Conservation (phyloP, 2,113 vertebrate species). For the Numida meleagris region DNA sequence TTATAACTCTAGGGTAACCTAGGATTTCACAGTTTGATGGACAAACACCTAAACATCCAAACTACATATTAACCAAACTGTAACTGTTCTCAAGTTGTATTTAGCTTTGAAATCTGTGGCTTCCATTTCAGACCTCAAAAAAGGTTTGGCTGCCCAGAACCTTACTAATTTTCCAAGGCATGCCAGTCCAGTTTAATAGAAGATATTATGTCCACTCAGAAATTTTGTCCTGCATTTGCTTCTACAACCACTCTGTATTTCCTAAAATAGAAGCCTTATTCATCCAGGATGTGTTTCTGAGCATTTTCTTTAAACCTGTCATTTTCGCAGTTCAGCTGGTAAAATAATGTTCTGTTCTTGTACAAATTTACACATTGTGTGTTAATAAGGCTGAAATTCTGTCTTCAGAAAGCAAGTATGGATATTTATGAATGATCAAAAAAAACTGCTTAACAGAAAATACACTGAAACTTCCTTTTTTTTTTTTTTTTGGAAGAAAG, state of each 20-base stretch:
- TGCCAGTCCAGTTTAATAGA: background rate
- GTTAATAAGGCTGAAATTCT: slow-evolving; percentile 30
- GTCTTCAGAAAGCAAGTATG: background rate
- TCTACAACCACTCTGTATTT: background rate
- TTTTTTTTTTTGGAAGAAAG: background rate
- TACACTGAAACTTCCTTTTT: background rate
- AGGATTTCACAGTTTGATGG: background rate
- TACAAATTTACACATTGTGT: background rate
- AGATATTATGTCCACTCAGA: background rate
- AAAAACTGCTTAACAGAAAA: background rate
- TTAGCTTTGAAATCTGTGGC: background rate
- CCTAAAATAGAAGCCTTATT: background rate
- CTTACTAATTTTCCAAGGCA: background rate
- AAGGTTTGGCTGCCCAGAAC: background rate
- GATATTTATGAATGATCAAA: slow-evolving; percentile 26
- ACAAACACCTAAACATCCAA: background rate
- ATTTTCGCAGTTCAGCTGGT: background rate
- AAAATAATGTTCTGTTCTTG: background rate
- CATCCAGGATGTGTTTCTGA: background rate
- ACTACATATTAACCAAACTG: background rate
- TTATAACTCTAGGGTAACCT: background rate
- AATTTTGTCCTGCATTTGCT: background rate
- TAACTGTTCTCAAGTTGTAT: background rate
- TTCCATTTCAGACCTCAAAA: background rate
- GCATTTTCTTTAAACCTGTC: background rate